Base-by-base conservation (phyloP, 2,888 invertebrate genomes). In the Pterobdella sp. region DNA sequence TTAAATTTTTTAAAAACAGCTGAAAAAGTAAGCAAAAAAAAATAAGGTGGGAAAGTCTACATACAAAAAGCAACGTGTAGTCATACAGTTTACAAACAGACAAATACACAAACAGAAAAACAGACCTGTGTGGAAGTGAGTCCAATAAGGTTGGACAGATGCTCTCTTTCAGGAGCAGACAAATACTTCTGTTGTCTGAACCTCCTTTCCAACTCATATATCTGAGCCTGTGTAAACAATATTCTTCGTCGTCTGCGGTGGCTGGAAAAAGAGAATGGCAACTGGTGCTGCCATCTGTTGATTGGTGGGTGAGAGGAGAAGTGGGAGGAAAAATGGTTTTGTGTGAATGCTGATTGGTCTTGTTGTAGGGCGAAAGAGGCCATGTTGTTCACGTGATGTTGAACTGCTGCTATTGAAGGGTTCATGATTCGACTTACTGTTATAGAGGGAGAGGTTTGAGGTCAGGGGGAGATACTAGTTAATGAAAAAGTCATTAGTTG, bases 141-240 rank as follows among this genome's bases (percentile, higher is more conserved):
- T 85, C 94, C 92, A 82, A 96, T 95, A 81, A 94, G 89, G 79
- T 92, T 93, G 69, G 95, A 95, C 82, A 96, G 88, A 84, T 95
- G 94, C 85, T 96, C 96, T 81, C 95, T 86, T 87, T 96, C 96
- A 0, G 95, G 96, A 32, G 95, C 96, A 76, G 94, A 95, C 80
- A 96, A 88, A 87, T 96, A 96, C 86, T 94, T 92, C 86, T 96
- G 95, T 85, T 94, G 94, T 85, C 95, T 94, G 86, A 96, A 96
- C 85, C 96, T 87, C 84, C 95, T 88, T 86, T 96, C 96, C 83
- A 96, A 85, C 86, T 96, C 95, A 86, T 94, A 96, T 74, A 95
- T 76, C 63, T 76, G 76, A 2, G 76, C 94, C 86, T 96, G 95
- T 74, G 95, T 95, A 87, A 96, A 96, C 79, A 96, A 90, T 76